These are phyloP conservation scores for Cottus gobio DNA, from an alignment of 2,113 vertebrate genomes.

Conservation along the genomic window DNA sequence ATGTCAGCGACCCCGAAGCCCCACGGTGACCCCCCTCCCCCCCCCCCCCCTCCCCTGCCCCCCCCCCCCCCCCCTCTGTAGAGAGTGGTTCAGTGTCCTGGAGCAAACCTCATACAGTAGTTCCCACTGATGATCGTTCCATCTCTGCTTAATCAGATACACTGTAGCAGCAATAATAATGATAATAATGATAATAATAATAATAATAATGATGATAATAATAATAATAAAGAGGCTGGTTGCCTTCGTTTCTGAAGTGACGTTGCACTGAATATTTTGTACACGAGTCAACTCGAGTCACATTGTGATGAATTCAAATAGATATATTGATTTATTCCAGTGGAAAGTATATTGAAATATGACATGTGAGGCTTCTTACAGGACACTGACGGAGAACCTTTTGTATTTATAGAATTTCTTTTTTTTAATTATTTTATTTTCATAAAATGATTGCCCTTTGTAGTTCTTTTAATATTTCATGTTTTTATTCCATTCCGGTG, in stretches of 20 bases:
- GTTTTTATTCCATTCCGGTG: constrained; percentile 69
- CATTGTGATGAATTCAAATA: constrained; percentile 17
- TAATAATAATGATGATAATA: constrained; percentile 5
- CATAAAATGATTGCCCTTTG: constrained; percentile 51
- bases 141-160: constrained; percentile 56
- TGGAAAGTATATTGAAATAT: constrained; percentile 44
- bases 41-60: no score
- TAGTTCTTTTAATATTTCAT: constrained; percentile 62
- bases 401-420: constrained; percentile 75
- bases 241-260: constrained; percentile 61
- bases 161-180: constrained; percentile 52
- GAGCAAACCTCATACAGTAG: constrained; percentile 61
- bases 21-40: constrained; percentile 31
- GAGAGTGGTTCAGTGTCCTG: constrained; percentile 73
- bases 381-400: constrained; percentile 67
- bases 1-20: background rate
- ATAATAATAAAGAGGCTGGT: constrained; percentile 46
- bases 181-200: constrained; percentile 15
- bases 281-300: constrained; percentile 36
- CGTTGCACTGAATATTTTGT: constrained; percentile 76
- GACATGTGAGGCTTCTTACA: constrained; percentile 65
- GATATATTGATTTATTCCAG: constrained; percentile 35
- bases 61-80: no score
- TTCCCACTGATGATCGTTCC: constrained; percentile 51
- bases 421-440: constrained; percentile 44